phyloP scores from a whole-genome alignment of 1,140 invertebrate species.

The Listronotus bonariensis region DNA sequence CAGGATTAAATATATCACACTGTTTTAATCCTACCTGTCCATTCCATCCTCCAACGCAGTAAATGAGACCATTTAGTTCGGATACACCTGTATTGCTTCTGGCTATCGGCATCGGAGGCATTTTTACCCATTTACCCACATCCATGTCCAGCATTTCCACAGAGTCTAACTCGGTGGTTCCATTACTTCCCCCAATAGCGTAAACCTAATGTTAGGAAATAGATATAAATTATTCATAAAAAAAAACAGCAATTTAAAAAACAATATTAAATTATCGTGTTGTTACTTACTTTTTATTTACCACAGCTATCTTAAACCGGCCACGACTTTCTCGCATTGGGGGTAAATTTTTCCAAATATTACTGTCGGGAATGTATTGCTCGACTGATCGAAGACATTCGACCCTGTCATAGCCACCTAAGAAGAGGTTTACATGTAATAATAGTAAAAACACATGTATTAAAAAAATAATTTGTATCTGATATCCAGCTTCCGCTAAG shows the following conservation, averaged over 20 bases:
- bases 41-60: slow-evolving; percentile 81
- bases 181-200: slow-evolving; percentile 80
- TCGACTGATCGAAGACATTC: slow-evolving; percentile 80
- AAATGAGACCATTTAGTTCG: slow-evolving; percentile 69
- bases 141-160: slow-evolving; percentile 67
- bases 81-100: slow-evolving; percentile 76
- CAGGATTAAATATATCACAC: slow-evolving; percentile 74
- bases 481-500: too few species aligned
- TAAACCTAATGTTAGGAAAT: slow-evolving; percentile 59
- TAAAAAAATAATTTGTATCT: too few species aligned
- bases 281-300: slow-evolving; percentile 57
- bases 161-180: slow-evolving; percentile 70
- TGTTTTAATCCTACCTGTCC: slow-evolving; percentile 75
- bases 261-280: background rate
- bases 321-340: slow-evolving; percentile 74
- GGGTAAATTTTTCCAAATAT: slow-evolving; percentile 69
- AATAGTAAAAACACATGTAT: too few species aligned
- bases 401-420: slow-evolving; percentile 83
- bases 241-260: background rate
- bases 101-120: slow-evolving; percentile 67
- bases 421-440: too few species aligned
- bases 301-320: slow-evolving; percentile 73
- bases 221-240: background rate
- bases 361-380: slow-evolving; percentile 70
- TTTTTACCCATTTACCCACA: slow-evolving; percentile 65